Conservation (phyloP, 2,113 vertebrate genomes). For the Rhegmatorhina hoffmannsi region DNA sequence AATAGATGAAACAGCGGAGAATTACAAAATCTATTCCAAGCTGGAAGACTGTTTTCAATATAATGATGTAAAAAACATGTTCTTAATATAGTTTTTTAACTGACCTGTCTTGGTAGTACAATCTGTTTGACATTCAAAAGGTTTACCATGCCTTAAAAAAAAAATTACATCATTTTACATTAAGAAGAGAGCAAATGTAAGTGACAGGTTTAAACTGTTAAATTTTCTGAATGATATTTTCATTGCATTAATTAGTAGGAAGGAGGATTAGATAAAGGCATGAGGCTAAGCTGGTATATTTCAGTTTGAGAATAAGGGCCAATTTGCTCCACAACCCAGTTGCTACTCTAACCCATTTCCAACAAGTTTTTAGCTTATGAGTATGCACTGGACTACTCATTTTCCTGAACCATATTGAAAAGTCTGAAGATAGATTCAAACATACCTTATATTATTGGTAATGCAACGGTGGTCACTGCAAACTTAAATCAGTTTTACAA, state of each 20-base stretch:
- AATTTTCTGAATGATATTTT: neutral
- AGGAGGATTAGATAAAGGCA: neutral
- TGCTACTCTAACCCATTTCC: neutral
- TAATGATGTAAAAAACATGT: neutral
- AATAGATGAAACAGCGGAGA: neutral
- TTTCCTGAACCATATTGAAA: neutral
- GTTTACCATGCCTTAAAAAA: conserved; percentile 2
- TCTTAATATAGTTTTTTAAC: neutral
- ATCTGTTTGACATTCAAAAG: conserved; percentile 5
- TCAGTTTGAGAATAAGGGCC: neutral
- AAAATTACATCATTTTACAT: conserved; percentile 1
- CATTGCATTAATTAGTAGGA: neutral
- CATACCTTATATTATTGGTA: neutral
- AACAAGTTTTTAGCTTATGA: neutral
- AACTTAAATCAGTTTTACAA: neutral
- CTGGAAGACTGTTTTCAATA: conserved; percentile 20
- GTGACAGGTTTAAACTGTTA: neutral
- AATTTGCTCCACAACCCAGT: neutral
- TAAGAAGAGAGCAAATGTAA: neutral
- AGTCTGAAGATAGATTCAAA: neutral
- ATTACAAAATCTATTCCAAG: neutral
- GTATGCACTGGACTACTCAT: neutral
- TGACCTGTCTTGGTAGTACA: neutral
- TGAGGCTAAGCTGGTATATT: neutral
- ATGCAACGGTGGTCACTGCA: neutral